Evolutionary conservation across 1,140 invertebrate genomes (phyloP).

Genomic region (Oryzaephilus surinamensis): DNA sequence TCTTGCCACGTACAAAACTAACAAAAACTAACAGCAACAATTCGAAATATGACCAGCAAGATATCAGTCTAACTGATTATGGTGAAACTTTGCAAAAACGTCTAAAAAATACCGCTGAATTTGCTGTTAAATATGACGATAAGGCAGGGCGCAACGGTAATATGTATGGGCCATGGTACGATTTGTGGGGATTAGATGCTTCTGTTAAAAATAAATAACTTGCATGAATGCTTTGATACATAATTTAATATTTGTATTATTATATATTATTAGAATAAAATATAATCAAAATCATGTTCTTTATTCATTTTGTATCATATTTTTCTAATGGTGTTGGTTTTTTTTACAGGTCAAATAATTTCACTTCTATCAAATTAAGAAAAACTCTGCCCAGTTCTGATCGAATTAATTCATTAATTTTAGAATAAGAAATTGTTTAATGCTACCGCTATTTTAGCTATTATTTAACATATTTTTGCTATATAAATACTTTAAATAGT

Average conservation of each 20-base stretch:
- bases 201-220: constrained; percentile 37
- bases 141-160: constrained; percentile 46
- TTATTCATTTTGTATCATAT: constrained; percentile 8
- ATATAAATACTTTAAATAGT: background rate
- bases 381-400: constrained; percentile 74
- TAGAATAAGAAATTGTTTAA: constrained; percentile 25
- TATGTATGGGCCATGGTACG: constrained; percentile 79
- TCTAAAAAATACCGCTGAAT: constrained; percentile 37
- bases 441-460: constrained; percentile 1
- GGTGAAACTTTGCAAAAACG: constrained; percentile 37
- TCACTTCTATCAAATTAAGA: constrained; percentile 74
- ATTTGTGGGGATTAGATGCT: constrained; percentile 62
- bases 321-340: constrained; percentile 23
- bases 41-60: constrained; percentile 24
- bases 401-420: constrained; percentile 63
- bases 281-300: too few relatives aligned
- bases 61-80: constrained; percentile 39
- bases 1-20: constrained; percentile 61
- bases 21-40: constrained; percentile 39
- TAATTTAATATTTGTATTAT: too few relatives aligned
- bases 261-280: too few relatives aligned
- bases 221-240: too few relatives aligned
- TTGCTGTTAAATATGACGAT: constrained; percentile 43
- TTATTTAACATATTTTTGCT: background rate
- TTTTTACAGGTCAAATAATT: constrained; percentile 64